Conservation (phyloP, 2,888 invertebrate genomes). For the Ochlodes sylvanus region DNA sequence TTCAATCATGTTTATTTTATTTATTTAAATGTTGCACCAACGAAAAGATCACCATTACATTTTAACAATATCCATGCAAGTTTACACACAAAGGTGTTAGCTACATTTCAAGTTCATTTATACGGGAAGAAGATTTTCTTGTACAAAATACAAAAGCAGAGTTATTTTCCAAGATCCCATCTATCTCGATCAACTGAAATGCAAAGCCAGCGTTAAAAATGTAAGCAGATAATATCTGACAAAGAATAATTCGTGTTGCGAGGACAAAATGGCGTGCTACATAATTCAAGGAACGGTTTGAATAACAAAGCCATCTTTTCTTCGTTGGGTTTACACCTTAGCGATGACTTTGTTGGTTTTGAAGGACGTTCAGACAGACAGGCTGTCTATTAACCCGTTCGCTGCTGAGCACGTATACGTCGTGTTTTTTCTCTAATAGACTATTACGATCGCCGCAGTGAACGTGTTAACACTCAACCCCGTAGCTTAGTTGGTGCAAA, state of each 20-base stretch:
- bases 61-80: too few species aligned
- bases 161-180: not conserved
- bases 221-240: constrained; percentile 1
- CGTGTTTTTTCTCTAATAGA: too few species aligned
- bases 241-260: not conserved
- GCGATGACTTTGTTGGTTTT: constrained; percentile 9
- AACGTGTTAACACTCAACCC: too few species aligned
- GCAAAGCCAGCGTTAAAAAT: not conserved
- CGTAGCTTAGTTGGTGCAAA: too few species aligned
- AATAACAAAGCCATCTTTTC: constrained; percentile 43
- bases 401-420: too few species aligned
- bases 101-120: too few species aligned
- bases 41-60: too few species aligned
- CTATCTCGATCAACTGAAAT: not conserved
- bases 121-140: not conserved
- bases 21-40: too few species aligned
- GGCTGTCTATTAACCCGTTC: not conserved
- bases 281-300: constrained; percentile 43
- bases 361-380: not conserved
- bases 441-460: too few species aligned
- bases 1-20: too few species aligned
- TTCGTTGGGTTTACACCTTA: constrained; percentile 31
- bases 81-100: too few species aligned
- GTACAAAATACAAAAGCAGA: not conserved
- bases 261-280: constrained; percentile 39